Evolutionary conservation across 2,113 vertebrate genomes (phyloP), one percentile per base, ranked within the genome.

Genomic region (Nymphicus hollandicus): DNA sequence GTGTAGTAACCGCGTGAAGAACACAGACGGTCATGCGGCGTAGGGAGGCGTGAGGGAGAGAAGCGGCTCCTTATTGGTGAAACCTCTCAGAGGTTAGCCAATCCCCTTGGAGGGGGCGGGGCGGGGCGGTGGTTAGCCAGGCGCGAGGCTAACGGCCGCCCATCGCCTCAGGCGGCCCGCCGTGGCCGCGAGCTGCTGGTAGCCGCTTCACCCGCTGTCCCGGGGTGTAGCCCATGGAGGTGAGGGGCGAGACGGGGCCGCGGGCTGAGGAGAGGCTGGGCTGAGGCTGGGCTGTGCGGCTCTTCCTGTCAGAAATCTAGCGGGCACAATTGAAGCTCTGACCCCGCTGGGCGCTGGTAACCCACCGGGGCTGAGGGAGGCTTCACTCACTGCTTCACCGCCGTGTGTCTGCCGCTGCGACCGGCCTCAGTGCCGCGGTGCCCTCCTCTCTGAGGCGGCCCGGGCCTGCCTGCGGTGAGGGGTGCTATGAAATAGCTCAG

Each of bases 401-500:
- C 27, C 2, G 10, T 2, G 46, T 5, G 37, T 3, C 7, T 17
- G 55, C 24, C 19, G 61, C 63, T 11, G 0, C 10, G 2, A 4
- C 6, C 3, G 13, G 20, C 20, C 17, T 53, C n/a, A 5, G 25
- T 1, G 44, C 13, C 8, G 3, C 8, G 11, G 7, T 2, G 4
- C 8, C 11, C 3, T 61, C 37, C n/a, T 4, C 16, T 29, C 35
- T 33, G 65, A 53, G 49, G 37, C 31, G 1, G 7, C 6, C 47
- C 4, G 3, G 24, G 6, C 10, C 14, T 4, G 29, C 13, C 3
- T 14, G 28, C 63, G 35, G 11, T 20, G 22, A 4, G 0, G 1
- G 17, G 6, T 7, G 31, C 35, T 6, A 28, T 11, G n/a, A 17
- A 19, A 43, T 39, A 25, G 33, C 24, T 39, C 0, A 0, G 7